Evolutionary conservation across 2,797 vertebrate species (phyloP).

Genomic region (Coluber constrictor): DNA sequence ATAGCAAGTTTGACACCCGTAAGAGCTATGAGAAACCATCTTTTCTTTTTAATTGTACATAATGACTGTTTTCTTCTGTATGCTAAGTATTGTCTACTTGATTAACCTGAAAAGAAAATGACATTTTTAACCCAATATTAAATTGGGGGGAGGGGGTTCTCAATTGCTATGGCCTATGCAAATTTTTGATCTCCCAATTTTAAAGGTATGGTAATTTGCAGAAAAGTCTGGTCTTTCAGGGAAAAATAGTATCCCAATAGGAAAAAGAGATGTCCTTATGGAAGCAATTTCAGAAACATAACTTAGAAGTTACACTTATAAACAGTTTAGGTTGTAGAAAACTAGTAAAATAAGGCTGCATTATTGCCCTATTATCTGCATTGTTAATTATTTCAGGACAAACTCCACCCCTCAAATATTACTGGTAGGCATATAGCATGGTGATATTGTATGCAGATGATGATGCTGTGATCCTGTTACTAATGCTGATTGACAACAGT

Average conservation of each 20-base stretch:
- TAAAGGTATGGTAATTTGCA: neutral
- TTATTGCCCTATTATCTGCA: neutral
- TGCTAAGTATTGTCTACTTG: neutral
- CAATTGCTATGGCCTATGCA: neutral
- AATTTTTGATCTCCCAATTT: neutral
- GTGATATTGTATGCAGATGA: neutral
- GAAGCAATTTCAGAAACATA: neutral
- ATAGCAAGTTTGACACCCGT: too few relatives aligned
- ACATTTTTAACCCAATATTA: neutral
- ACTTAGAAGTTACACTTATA: neutral
- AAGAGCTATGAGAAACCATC: neutral
- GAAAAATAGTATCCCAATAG: neutral
- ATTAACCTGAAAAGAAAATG: neutral
- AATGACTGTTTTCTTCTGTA: neutral
- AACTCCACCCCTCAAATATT: neutral
- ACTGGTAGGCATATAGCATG: neutral
- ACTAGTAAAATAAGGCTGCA: neutral
- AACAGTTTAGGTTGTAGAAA: neutral
- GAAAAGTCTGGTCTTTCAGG: neutral
- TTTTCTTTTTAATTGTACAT: neutral
- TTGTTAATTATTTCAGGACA: neutral
- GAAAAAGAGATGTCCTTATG: neutral
- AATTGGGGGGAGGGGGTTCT: accelerated
- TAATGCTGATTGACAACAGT: neutral
- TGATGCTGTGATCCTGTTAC: neutral